Percentiles rank a stretch among this genome's conserved stretches.
These are phyloP conservation scores for Chloroceryle aenea DNA, from an alignment of 2,113 vertebrate species.

Conservation along the genomic window DNA sequence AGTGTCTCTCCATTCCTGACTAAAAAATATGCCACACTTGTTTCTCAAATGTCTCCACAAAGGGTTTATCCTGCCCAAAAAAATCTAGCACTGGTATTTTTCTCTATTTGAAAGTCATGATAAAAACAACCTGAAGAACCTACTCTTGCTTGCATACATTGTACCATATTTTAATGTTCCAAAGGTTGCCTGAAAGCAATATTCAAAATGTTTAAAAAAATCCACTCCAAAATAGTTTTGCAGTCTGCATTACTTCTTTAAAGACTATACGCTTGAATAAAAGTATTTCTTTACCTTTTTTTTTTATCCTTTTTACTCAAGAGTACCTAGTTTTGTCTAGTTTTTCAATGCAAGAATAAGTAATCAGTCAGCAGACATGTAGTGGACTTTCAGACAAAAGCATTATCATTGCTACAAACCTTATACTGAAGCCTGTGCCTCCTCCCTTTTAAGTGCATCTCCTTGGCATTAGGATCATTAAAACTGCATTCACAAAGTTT, in stretches of 20 bases:
- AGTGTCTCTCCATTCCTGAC: not conserved
- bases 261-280: not conserved
- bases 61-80: not conserved
- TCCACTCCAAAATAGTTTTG: not conserved
- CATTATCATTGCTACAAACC: conserved; percentile 72
- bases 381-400: not conserved
- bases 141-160: not conserved
- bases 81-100: not conserved
- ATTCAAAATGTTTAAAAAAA: not conserved
- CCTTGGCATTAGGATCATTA: conserved; percentile 97
- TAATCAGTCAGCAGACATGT: not conserved
- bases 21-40: not conserved
- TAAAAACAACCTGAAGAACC: not conserved
- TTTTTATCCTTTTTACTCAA: not conserved
- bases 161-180: not conserved
- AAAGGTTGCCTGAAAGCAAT: not conserved
- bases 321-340: not conserved
- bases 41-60: not conserved
- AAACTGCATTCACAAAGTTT: conserved; percentile 98
- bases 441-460: conserved; percentile 96
- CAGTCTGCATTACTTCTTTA: not conserved
- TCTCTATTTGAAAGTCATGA: not conserved
- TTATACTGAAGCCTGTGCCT: conserved; percentile 96
- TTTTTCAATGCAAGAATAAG: not conserved
- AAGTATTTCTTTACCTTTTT: not conserved